A percentile compares a stretch with the other conserved stretches of the same genome.
These are phyloP conservation scores for Champsocephalus gunnari DNA, from an alignment of 2,797 vertebrate genomes.

Conservation along the genomic window DNA sequence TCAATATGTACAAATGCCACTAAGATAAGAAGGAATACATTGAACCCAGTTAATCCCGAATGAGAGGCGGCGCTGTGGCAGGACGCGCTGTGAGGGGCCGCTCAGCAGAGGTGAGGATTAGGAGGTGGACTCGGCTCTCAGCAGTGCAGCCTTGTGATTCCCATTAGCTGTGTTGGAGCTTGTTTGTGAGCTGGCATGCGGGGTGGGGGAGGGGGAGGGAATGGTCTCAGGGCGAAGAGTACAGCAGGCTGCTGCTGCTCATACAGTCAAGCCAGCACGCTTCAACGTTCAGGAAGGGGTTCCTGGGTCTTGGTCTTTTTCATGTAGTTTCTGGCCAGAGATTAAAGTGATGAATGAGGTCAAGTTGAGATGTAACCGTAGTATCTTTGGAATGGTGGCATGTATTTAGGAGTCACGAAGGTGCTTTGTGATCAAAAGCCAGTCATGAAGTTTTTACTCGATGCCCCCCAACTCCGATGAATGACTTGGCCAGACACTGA, in stretches of 20 bases:
- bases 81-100: slow-evolving; percentile 26
- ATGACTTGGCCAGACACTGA: too few species aligned
- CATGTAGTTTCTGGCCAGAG: background rate
- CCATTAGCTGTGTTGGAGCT: slow-evolving; percentile 66
- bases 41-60: slow-evolving; percentile 28
- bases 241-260: slow-evolving; percentile 17
- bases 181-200: slow-evolving; percentile 48
- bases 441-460: too few species aligned
- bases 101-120: slow-evolving; percentile 63
- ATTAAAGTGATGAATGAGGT: background rate
- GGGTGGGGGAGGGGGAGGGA: slow-evolving; percentile 15
- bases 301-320: background rate
- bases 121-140: slow-evolving; percentile 51
- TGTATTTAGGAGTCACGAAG: too few species aligned
- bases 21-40: slow-evolving; percentile 18
- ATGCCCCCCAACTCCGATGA: too few species aligned
- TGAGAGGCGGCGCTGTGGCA: slow-evolving; percentile 27
- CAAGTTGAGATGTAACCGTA: background rate
- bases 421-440: too few species aligned
- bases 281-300: background rate
- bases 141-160: slow-evolving; percentile 68
- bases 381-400: too few species aligned
- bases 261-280: background rate
- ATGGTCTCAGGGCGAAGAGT: background rate
- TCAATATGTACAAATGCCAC: slow-evolving; percentile 5